Evolutionary conservation across 2,113 vertebrate genomes (phyloP), one percentile per base, ranked within the genome.

Genomic region (Ciconia boyciana): DNA sequence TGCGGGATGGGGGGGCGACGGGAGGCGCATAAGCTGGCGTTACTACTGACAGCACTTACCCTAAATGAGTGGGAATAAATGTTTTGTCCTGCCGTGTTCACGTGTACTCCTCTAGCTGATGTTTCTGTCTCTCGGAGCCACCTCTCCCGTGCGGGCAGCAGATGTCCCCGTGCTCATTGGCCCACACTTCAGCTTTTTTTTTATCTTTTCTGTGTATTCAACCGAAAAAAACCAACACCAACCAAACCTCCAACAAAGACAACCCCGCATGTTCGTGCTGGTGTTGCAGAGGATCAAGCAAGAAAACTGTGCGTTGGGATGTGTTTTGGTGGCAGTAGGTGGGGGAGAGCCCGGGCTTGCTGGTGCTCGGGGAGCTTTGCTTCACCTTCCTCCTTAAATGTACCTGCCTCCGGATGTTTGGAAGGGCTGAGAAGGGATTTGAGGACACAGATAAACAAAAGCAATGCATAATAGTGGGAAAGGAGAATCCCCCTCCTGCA

Each of bases 231-330:
- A 21, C 7, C 55, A 36, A 36, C 7, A 36, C 7, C 36, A 7
- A 36, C 39, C 39, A 39, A 39, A 39, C 39, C 39, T 39, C 39
- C 43, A 24, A 15, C 39, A 39, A 39, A 39, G 39, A 22, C 39
- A 65, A 36, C 10, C 26, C n/a, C 12, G 16, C 0, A 0, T 11
- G 43, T 44, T 78, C 4, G 0, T 4, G 39, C 18, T 52, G 43
- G 41, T 24, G 10, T 49, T 22, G 7, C 3, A 4, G 70, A 69
- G 55, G 54, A 68, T n/a, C 26, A 2, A 62, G 43, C 28, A 24
- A 26, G 60, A 22, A 36, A 36, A 54, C 2, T 3, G 19, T 34
- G 48, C 7, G 54, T 8, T 36, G 88, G 70, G 72, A 15, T 0
- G 24, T 20, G 58, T 28, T 51, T 55, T 36, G 76, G 76, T 51